Conservation (phyloP, 30 jellyfish, hydroid and myxozoan species). For the Mastigias papua region DNA sequence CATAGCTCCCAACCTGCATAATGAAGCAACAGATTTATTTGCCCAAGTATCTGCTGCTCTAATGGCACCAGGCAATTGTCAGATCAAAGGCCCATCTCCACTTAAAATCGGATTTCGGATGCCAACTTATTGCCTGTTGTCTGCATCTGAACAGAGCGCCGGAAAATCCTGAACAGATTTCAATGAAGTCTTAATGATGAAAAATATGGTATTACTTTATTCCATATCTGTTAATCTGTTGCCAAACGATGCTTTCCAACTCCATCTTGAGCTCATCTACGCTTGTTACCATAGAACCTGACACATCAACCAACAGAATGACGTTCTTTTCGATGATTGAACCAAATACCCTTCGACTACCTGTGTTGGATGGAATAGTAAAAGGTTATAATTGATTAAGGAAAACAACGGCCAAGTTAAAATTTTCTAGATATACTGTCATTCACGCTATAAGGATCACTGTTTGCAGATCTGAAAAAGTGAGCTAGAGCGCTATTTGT, state of each 20-base stretch:
- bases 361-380: constrained; percentile 10
- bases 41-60: no score
- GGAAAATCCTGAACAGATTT: no score
- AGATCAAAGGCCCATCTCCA: no score
- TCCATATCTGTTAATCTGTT: constrained; percentile 64
- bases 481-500: no score
- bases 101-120: no score
- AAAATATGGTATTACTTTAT: constrained; percentile 28
- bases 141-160: no score
- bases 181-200: neutral
- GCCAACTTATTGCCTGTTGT: no score
- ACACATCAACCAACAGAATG: constrained; percentile 70
- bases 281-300: constrained; percentile 87
- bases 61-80: no score
- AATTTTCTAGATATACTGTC: neutral
- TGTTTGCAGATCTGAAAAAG: no score
- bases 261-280: constrained; percentile 69
- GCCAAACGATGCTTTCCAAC: constrained; percentile 59
- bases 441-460: no score
- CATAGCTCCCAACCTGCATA: no score
- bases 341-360: constrained; percentile 87
- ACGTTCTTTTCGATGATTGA: constrained; percentile 71
- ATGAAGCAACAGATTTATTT: no score
- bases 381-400: neutral
- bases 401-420: neutral